phyloP scores from a whole-genome alignment of 2,888 invertebrate genomes.

The Spisula solida region DNA sequence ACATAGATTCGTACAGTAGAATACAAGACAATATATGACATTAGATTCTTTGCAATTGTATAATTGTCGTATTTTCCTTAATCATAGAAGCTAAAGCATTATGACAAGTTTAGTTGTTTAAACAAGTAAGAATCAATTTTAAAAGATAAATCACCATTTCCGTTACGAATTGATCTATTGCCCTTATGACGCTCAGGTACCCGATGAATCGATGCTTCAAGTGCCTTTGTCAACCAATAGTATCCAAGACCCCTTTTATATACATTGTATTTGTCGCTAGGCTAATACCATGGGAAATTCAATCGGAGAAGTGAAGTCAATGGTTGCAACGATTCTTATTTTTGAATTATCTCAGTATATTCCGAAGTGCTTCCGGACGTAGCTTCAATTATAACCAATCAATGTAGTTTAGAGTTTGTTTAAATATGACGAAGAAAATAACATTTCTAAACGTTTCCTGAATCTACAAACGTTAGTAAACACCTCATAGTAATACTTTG shows the following conservation, averaged over 20 bases:
- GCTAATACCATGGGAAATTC: constrained; percentile 27
- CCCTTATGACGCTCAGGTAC: not conserved
- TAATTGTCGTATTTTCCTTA: not conserved
- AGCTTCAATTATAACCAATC: constrained; percentile 24
- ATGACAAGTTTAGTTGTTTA: not conserved
- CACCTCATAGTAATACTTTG: not conserved
- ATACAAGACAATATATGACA: not conserved
- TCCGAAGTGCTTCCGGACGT: not conserved
- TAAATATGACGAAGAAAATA: constrained; percentile 5
- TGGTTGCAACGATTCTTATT: constrained; percentile 1
- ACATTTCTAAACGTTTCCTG: constrained; percentile 24
- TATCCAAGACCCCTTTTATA: not conserved
- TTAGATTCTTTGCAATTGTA: not conserved
- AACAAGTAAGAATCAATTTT: constrained; percentile 32
- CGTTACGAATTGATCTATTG: constrained; percentile 32
- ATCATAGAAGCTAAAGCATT: not conserved
- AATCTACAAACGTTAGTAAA: not conserved
- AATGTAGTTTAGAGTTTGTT: constrained; percentile 21
- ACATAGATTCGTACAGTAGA: not conserved
- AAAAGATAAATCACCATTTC: constrained; percentile 35
- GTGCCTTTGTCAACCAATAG: not conserved
- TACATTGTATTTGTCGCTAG: not conserved
- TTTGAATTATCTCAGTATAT: constrained; percentile 12
- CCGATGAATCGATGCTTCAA: not conserved
- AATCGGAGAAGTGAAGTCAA: constrained; percentile 15